A percentile compares a stretch with the other conserved stretches of the same genome.
phyloP scores from a whole-genome alignment of 2,113 vertebrate genomes.

The Corapipo altera region DNA sequence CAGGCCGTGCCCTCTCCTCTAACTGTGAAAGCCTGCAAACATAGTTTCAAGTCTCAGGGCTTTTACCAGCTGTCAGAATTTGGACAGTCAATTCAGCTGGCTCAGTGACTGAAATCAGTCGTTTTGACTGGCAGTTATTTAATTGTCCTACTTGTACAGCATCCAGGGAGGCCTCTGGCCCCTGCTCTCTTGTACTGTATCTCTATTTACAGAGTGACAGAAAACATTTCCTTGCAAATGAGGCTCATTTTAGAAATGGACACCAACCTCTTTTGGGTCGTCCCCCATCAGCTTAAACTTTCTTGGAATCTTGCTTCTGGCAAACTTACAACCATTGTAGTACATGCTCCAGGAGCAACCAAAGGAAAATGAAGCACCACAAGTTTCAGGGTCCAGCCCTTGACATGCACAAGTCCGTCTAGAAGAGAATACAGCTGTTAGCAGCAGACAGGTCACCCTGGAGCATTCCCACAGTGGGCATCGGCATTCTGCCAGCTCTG shows the following conservation, averaged over 20 bases:
- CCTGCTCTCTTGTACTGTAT: neutral
- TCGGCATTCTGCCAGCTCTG: fast-evolving
- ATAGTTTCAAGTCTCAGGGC: neutral
- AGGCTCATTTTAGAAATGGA: constrained; percentile 19
- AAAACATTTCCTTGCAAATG: constrained; percentile 24
- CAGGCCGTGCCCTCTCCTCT: neutral
- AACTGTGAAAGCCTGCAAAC: constrained; percentile 17
- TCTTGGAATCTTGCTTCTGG: constrained; percentile 94
- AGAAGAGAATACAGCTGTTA: constrained; percentile 31
- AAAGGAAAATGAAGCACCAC: constrained; percentile 97
- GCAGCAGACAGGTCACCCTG: neutral
- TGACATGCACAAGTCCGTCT: constrained; percentile 97
- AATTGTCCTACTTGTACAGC: neutral
- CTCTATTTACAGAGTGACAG: neutral
- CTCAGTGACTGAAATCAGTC: constrained; percentile 34
- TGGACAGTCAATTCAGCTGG: constrained; percentile 22
- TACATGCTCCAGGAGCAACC: constrained; percentile 99
- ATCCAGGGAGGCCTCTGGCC: neutral
- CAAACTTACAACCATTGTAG: constrained; percentile 99
- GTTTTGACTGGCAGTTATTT: constrained; percentile 32
- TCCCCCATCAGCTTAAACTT: constrained; percentile 95
- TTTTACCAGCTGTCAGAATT: constrained; percentile 50
- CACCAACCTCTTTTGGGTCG: constrained; percentile 91
- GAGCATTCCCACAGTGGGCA: neutral
- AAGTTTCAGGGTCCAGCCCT: constrained; percentile 88